These are phyloP conservation scores for Choristoneura rosaceana DNA, from an alignment of 2,888 invertebrate species.

Conservation along the genomic window DNA sequence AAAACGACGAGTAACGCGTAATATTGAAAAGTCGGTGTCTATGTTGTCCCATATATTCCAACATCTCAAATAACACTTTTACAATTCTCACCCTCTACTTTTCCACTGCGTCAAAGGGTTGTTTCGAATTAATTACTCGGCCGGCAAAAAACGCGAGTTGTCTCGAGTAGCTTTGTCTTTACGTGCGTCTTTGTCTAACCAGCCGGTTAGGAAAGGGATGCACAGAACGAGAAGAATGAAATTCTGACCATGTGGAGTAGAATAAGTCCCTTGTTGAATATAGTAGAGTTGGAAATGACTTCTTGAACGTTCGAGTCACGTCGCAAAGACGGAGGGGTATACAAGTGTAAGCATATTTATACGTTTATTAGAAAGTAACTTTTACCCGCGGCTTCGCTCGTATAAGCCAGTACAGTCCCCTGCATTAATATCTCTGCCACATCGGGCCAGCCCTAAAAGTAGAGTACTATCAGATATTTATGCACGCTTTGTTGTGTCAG, in stretches of 20 bases:
- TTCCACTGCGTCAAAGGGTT: slow-evolving; percentile 22
- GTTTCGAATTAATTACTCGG: slow-evolving; percentile 72
- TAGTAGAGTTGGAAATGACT: slow-evolving; percentile 59
- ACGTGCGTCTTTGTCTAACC: neutral
- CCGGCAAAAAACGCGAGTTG: slow-evolving; percentile 57
- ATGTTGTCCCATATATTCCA: slow-evolving; percentile 4
- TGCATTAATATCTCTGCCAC: too few relatives aligned
- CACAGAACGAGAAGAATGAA: neutral
- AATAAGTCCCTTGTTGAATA: neutral
- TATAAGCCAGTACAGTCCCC: too few relatives aligned
- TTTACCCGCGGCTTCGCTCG: too few relatives aligned
- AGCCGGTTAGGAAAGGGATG: neutral
- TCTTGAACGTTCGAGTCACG: slow-evolving; percentile 19
- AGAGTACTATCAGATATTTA: too few relatives aligned
- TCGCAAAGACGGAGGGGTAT: neutral
- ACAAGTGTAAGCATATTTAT: neutral
- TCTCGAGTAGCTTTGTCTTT: too few relatives aligned
- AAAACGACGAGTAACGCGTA: too few relatives aligned
- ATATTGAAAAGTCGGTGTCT: neutral
- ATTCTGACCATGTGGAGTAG: neutral
- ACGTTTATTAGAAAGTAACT: neutral
- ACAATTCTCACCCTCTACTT: neutral
- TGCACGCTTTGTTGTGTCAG: too few relatives aligned
- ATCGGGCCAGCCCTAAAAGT: too few relatives aligned
- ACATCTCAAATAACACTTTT: slow-evolving; percentile 25